A percentile compares a stretch with the other conserved stretches of the same genome.
Evolutionary conservation across 2,888 invertebrate genomes (phyloP).

Genomic region (Lochmaea capreae): DNA sequence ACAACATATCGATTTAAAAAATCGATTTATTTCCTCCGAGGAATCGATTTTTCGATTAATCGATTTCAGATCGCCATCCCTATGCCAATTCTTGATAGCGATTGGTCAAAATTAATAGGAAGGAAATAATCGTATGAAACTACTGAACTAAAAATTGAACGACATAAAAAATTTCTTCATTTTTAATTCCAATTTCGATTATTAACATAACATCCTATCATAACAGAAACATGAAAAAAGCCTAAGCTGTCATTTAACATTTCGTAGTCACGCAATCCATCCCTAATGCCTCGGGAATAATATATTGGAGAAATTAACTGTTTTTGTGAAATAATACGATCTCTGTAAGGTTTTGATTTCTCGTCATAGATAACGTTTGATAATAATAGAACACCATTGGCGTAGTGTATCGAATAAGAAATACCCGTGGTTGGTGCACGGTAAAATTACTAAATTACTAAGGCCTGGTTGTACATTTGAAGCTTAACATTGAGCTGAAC

Average conservation of each 20-base stretch:
- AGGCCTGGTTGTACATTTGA: too few species aligned
- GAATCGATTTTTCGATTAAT: too few species aligned
- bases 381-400: constrained; percentile 4
- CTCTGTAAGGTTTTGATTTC: constrained; percentile 36
- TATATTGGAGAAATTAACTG: constrained; percentile 42
- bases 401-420: background rate
- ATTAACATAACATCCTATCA: background rate
- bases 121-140: too few species aligned
- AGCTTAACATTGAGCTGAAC: too few species aligned
- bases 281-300: constrained; percentile 35
- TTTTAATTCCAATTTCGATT: background rate
- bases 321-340: constrained; percentile 40
- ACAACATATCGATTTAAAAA: too few species aligned
- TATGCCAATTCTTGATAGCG: too few species aligned
- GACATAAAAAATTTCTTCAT: background rate
- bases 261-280: background rate
- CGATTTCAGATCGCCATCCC: too few species aligned
- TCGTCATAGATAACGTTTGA: constrained; percentile 9
- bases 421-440: too few species aligned
- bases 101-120: too few species aligned
- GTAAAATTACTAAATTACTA: too few species aligned
- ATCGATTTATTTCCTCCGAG: too few species aligned
- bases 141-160: too few species aligned
- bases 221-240: constrained; percentile 12
- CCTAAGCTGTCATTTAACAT: background rate